Percentiles rank a stretch among this genome's conserved stretches.
Conservation (phyloP, 2,888 invertebrate species). For the Drosophila gaucha region DNA sequence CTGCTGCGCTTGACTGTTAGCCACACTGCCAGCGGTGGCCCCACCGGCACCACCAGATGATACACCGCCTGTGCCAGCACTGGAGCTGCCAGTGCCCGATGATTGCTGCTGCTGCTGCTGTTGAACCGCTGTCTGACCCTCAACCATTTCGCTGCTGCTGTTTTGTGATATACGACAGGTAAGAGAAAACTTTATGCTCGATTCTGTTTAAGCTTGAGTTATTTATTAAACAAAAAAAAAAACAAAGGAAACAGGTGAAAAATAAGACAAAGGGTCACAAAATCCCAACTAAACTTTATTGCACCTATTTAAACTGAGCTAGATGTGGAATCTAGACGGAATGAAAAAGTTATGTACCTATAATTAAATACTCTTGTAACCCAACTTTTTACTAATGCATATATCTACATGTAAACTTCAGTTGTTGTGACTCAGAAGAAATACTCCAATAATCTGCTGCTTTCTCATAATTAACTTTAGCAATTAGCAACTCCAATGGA, state of each 20-base stretch:
- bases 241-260: background rate
- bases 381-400: no score
- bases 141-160: constrained; percentile 84
- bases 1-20: constrained; percentile 87
- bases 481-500: no score
- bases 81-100: constrained; percentile 53
- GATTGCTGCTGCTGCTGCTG: constrained; percentile 83
- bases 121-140: constrained; percentile 89
- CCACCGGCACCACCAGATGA: constrained; percentile 27
- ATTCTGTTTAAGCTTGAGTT: background rate
- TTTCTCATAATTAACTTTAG: no score
- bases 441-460: no score
- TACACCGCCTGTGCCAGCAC: constrained; percentile 29
- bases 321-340: background rate
- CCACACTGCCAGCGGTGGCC: constrained; percentile 46
- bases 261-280: no score
- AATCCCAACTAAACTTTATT: constrained; percentile 15
- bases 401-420: no score
- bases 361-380: background rate
- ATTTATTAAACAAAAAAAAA: background rate
- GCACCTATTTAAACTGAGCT: background rate
- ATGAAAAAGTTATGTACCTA: background rate
- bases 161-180: constrained; percentile 15
- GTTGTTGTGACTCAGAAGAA: no score
- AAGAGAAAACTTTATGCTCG: background rate